A percentile compares a stretch with the other conserved stretches of the same genome.
Conservation (phyloP, 1,140 invertebrate genomes). For the Lasioglossum albipes region DNA sequence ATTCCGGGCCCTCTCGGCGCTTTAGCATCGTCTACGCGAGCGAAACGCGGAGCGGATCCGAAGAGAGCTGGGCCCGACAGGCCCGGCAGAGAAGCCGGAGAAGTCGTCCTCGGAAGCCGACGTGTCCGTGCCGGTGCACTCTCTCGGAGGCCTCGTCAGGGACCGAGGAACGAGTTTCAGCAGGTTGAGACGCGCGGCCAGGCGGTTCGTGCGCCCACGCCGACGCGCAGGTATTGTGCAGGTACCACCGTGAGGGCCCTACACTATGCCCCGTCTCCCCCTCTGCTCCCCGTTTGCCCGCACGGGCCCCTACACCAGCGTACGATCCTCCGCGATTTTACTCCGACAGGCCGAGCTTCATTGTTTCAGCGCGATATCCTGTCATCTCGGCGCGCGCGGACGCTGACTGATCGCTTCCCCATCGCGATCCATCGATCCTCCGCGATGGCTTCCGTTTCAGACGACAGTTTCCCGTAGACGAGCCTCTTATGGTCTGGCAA, state of each 20-base stretch:
- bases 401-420: slow-evolving; percentile 11
- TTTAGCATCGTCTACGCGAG: slow-evolving; percentile 47
- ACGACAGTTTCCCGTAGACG: background rate
- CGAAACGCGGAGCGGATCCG: slow-evolving; percentile 23
- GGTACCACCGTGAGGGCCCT: slow-evolving; percentile 40
- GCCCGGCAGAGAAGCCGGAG: slow-evolving; percentile 30
- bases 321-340: slow-evolving; percentile 14
- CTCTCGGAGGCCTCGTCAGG: slow-evolving; percentile 54
- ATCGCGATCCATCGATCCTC: slow-evolving; percentile 20
- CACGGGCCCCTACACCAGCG: too few species aligned
- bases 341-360: slow-evolving; percentile 50
- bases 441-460: slow-evolving; percentile 9
- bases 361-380: slow-evolving; percentile 68
- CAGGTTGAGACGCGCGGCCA: slow-evolving; percentile 67
- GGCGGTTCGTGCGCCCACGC: slow-evolving; percentile 66
- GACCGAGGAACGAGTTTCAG: slow-evolving; percentile 70
- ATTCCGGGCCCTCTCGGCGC: slow-evolving; percentile 37
- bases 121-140: slow-evolving; percentile 44
- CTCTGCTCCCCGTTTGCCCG: background rate
- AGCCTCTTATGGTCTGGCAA: too few species aligned
- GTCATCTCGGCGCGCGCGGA: slow-evolving; percentile 55
- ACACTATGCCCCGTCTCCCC: background rate
- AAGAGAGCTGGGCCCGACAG: slow-evolving; percentile 38
- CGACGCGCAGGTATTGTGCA: slow-evolving; percentile 58
- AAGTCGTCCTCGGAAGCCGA: slow-evolving; percentile 61